Base-by-base conservation (phyloP, 2,888 invertebrate species). In the Diachrysia chrysitis region DNA sequence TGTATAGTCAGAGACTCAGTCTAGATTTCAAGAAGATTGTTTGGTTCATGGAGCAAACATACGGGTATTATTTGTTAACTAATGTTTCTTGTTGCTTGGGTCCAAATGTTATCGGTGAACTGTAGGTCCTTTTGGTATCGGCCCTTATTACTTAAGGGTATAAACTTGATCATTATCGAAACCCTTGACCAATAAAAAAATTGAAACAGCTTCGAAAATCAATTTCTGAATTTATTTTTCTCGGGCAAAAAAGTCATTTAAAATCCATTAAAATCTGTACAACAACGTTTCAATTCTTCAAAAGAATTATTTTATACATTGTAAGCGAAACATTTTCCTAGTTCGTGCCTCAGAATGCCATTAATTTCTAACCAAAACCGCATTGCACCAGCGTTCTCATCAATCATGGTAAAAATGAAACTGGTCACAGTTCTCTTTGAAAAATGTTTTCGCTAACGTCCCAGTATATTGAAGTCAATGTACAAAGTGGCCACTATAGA, bases 401-500 rank as follows among this genome's bases (percentile, higher is more conserved):
- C 72, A 69, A 76, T 81, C 81, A 81, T 63, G 42, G 32, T 51
- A 73, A 75, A 77, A 73, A 71, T 71, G 67, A 59, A 71, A 76
- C 69, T 64, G 58, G 70, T 56, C 63, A 61, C 54, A 61, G 65
- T 70, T 10, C 66, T 56, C 46, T 74, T 78, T 78, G 83, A 79
- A 76, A 80, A 78, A 84, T 83, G 71, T 69, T 58, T 42, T 53
- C 66, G 80, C 70, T 68, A 83, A 80, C 80, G 67, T 77, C 61
- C 68, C 76, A 32, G 61, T 81, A 83, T 88, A 89, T 86, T 85
- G 87, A 79, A 84, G 83, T 85, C 83, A 75, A 78, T 84, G 81
- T 78, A 87, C 83, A 86, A 86, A 89, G 84, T 85, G 85, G 83
- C 82, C 65, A 71, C 79, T 57, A 87, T 88, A 87, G 83, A 89